phyloP scores from a whole-genome alignment of 2,888 invertebrate species.

The Spisula solida region DNA sequence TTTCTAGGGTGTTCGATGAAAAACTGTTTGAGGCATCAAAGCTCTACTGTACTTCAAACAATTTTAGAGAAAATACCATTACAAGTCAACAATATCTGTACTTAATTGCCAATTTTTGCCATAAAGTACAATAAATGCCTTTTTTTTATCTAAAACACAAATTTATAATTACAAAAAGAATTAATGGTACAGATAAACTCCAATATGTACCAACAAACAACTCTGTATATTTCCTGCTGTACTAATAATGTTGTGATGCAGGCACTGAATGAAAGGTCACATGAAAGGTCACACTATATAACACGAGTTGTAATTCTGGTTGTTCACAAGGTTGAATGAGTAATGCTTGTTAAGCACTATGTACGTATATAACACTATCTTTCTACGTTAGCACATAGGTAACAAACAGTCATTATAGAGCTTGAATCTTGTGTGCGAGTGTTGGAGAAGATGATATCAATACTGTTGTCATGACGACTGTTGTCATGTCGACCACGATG shows the following conservation, averaged over 20 bases:
- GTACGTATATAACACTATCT: neutral
- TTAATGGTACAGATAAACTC: neutral
- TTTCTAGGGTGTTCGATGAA: too few species aligned
- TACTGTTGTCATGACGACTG: conserved; percentile 8
- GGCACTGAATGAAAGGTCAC: neutral
- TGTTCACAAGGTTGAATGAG: neutral
- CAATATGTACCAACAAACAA: neutral
- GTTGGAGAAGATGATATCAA: neutral
- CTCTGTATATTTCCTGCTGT: neutral
- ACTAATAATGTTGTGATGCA: neutral
- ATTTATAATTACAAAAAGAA: neutral
- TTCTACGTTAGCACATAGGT: neutral
- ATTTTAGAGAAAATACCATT: neutral
- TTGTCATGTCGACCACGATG: conserved; percentile 73
- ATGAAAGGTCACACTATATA: neutral
- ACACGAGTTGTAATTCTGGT: neutral
- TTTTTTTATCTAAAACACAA: neutral
- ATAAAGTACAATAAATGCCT: neutral
- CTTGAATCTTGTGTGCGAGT: neutral
- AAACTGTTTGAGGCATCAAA: too few species aligned
- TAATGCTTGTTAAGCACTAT: conserved; percentile 16
- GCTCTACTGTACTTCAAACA: neutral
- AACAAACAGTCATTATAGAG: neutral
- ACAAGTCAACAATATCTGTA: neutral
- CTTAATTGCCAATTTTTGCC: neutral